Evolutionary conservation across 2,888 invertebrate genomes (phyloP).

Genomic region (Chrysomela aeneicollis): DNA sequence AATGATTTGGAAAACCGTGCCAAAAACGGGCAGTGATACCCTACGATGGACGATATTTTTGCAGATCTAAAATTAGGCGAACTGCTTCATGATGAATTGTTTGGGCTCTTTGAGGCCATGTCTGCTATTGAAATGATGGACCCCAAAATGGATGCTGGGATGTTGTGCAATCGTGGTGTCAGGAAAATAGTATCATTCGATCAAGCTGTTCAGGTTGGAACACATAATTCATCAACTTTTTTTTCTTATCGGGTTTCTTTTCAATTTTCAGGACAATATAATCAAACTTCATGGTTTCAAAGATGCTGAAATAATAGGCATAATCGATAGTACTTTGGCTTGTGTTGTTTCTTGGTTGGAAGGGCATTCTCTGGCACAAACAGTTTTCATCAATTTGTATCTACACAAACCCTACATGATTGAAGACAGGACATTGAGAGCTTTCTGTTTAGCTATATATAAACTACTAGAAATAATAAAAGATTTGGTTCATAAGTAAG

Average conservation of each 20-base stretch:
- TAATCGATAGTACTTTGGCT: conserved; percentile 92
- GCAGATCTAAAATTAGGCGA: conserved; percentile 86
- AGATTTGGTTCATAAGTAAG: conserved; percentile 86
- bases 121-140: conserved; percentile 99
- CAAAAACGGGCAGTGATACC: neutral
- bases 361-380: conserved; percentile 95
- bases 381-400: conserved; percentile 95
- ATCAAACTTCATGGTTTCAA: conserved; percentile 80
- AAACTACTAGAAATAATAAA: conserved; percentile 90
- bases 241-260: neutral
- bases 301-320: conserved; percentile 84
- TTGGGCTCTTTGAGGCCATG: conserved; percentile 97
- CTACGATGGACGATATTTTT: conserved; percentile 20
- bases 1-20: neutral
- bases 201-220: conserved; percentile 78
- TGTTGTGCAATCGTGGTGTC: conserved; percentile 90
- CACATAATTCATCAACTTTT: neutral
- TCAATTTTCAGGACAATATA: conserved; percentile 71
- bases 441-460: conserved; percentile 86
- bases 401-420: conserved; percentile 90
- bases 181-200: conserved; percentile 87
- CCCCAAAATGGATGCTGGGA: conserved; percentile 99
- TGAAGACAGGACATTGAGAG: conserved; percentile 81
- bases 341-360: conserved; percentile 98
- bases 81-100: conserved; percentile 87